Percentiles rank a stretch among this genome's conserved stretches.
phyloP scores from a whole-genome alignment of 1,140 invertebrate genomes.

The Myzus persicae region DNA sequence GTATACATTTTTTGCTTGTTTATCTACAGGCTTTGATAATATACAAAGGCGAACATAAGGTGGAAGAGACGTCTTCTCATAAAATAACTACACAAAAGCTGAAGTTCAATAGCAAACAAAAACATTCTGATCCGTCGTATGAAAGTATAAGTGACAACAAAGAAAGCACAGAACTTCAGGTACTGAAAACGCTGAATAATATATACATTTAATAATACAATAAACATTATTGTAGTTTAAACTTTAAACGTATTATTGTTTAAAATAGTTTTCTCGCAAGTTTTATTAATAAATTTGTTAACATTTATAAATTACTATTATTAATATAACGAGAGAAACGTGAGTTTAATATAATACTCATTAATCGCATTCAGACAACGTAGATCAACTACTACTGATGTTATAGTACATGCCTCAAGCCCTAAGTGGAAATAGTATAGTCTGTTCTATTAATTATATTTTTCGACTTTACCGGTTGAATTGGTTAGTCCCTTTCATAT shows the following conservation, averaged over 20 bases:
- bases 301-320: too few species aligned
- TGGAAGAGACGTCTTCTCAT: conserved; percentile 44
- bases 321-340: too few species aligned
- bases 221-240: background rate
- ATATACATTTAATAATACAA: background rate
- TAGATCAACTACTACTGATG: too few species aligned
- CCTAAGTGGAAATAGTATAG: background rate
- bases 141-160: conserved; percentile 56
- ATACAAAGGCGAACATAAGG: conserved; percentile 47
- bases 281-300: background rate
- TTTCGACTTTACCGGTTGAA: background rate
- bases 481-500: background rate
- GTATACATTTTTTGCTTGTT: background rate
- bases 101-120: conserved; percentile 55
- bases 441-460: background rate
- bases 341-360: too few species aligned
- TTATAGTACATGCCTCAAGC: too few species aligned
- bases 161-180: conserved; percentile 42
- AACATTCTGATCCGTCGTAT: conserved; percentile 40
- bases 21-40: conserved; percentile 44
- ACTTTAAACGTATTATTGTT: background rate
- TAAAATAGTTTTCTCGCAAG: background rate
- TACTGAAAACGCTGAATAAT: background rate
- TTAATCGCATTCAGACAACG: too few species aligned
- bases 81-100: conserved; percentile 44